Base-by-base conservation (phyloP, 2,113 vertebrate species). In the Oncorhynchus tshawytscha region DNA sequence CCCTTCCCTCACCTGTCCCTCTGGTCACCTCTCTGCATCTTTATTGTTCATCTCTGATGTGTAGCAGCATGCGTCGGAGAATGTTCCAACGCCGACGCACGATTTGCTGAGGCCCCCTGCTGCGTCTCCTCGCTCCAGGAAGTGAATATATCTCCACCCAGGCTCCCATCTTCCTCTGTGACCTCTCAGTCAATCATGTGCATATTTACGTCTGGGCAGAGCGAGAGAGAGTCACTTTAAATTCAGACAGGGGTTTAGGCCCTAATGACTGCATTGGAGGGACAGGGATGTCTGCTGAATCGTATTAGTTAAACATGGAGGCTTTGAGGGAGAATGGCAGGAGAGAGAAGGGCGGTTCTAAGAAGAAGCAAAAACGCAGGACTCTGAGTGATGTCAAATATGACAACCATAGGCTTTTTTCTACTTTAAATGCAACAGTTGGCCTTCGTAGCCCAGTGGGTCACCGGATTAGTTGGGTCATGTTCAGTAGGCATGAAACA, bases 151-250 rank as follows among this genome's bases (percentile, higher is more conserved):
- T 87, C 85, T 88, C 86, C 78, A 78, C 85, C 74, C 69, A 13
- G 54, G 77, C 85, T 85, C 76, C 85, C 80, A 76, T 83, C 84
- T 88, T 79, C 82, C 76, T 81, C 27, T 6, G 73, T 85, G 90
- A 92, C 91, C 91, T 73, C 67, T 1, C 87, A 82, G 91, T 93
- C 89, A 93, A 92, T 91, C 89, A 92, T 92, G 91, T 88, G 86
- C 91, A 93, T 93, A 92, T 90, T 92, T 90, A 87, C 84, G 62
- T 79, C 79, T 22, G 71, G 59, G 74, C 81, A 82, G 83, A 78
- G 84, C 78, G 49, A 49, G 72, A 16, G 71, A 67, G 75, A 85
- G 74, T 79, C 77, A 65, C 80, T 90, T 89, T 87, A 74, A 86
- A 89, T 91, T 88, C 86, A 85, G 84, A 77, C 67, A 51, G 84